phyloP scores from a whole-genome alignment of 2,797 vertebrate species.

The Triplophysa bombifrons region DNA sequence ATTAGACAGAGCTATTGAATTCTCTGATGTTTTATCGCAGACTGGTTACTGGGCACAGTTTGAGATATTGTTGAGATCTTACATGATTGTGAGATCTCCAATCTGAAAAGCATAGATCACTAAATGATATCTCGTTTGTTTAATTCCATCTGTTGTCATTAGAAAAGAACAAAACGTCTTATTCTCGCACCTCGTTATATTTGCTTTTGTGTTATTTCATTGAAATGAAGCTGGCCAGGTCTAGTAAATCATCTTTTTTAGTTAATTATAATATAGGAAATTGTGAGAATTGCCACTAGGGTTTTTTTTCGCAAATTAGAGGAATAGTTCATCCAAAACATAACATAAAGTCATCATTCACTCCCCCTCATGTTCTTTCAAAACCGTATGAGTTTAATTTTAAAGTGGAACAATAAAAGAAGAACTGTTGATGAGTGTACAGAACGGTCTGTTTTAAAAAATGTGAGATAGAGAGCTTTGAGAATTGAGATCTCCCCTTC shows the following conservation, averaged over 20 bases:
- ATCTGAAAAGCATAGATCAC: too few relatives aligned
- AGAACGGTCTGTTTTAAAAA: neutral
- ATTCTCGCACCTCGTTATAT: conserved; percentile 4
- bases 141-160: neutral
- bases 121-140: too few relatives aligned
- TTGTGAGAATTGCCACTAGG: neutral
- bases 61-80: too few relatives aligned
- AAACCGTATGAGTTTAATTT: neutral
- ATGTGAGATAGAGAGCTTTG: too few relatives aligned
- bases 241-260: neutral
- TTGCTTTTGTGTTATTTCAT: neutral
- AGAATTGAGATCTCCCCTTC: too few relatives aligned
- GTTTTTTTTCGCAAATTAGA: conserved; percentile 3
- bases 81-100: too few relatives aligned
- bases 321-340: neutral
- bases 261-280: neutral
- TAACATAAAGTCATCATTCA: neutral
- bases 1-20: too few relatives aligned
- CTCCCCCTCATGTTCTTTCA: neutral
- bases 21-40: neutral
- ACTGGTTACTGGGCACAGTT: neutral
- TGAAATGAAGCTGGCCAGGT: neutral
- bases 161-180: neutral
- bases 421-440: neutral
- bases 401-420: neutral